These are phyloP conservation scores for Nymphalis polychloros DNA, from an alignment of 2,888 invertebrate genomes.

Conservation along the genomic window DNA sequence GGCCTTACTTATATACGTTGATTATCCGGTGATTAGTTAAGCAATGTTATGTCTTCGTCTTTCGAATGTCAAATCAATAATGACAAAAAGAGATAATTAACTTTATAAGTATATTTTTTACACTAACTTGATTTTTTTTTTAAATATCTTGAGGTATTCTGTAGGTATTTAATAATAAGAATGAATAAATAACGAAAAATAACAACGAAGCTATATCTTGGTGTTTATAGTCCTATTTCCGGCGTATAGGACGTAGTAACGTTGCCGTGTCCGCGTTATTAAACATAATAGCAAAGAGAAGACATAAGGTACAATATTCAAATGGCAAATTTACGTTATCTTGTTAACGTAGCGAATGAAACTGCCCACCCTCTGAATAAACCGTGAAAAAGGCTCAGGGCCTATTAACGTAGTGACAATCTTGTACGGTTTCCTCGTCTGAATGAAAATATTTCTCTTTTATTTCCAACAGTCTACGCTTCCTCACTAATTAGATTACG, in stretches of 20 bases:
- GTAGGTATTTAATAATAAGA: too few relatives aligned
- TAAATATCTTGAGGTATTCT: too few relatives aligned
- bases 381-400: slow-evolving; percentile 68
- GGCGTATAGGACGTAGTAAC: slow-evolving; percentile 1
- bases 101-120: too few relatives aligned
- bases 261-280: not conserved
- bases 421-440: slow-evolving; percentile 56
- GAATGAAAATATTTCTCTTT: slow-evolving; percentile 75
- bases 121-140: too few relatives aligned
- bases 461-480: slow-evolving; percentile 62
- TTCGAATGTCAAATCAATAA: too few relatives aligned
- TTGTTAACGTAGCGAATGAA: slow-evolving; percentile 74
- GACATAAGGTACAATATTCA: slow-evolving; percentile 7
- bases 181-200: not conserved
- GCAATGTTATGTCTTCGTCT: too few relatives aligned
- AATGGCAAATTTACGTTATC: slow-evolving; percentile 44
- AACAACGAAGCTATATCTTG: not conserved
- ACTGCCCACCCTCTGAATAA: slow-evolving; percentile 71
- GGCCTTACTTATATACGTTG: too few relatives aligned
- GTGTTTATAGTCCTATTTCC: not conserved
- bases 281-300: not conserved
- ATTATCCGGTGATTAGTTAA: too few relatives aligned
- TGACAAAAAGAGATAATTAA: too few relatives aligned
- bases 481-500: slow-evolving; percentile 68
- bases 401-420: slow-evolving; percentile 74